These are phyloP conservation scores for Xanthorhoe spadicearia DNA, from an alignment of 2,888 invertebrate species.

Conservation along the genomic window DNA sequence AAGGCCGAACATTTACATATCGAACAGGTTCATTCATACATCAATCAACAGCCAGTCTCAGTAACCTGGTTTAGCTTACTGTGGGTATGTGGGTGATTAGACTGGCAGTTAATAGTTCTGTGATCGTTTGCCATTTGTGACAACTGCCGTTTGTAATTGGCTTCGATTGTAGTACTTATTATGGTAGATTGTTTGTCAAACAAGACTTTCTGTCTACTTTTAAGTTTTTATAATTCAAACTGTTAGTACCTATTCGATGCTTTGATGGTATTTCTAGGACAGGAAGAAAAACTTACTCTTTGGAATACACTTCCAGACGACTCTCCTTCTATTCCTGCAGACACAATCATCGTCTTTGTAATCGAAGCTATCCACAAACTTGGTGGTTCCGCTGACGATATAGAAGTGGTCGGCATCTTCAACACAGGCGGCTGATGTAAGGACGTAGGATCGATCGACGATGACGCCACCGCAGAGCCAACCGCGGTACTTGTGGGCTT, in stretches of 20 bases:
- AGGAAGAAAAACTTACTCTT: slow-evolving; percentile 66
- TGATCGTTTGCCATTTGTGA: no score
- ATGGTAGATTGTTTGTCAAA: no score
- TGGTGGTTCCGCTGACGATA: slow-evolving; percentile 74
- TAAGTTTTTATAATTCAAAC: no score
- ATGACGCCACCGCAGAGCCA: slow-evolving; percentile 80
- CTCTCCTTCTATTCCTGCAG: slow-evolving; percentile 71
- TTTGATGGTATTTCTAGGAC: not conserved
- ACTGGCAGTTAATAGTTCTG: no score
- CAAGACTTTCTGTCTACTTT: no score
- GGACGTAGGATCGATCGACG: slow-evolving; percentile 67
- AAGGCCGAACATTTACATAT: not conserved
- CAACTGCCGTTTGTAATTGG: no score
- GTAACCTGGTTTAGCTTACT: no score
- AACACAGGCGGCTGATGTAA: slow-evolving; percentile 79
- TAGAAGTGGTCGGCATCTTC: slow-evolving; percentile 80
- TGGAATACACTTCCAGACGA: slow-evolving; percentile 80
- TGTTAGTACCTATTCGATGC: no score
- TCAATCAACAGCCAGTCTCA: no score
- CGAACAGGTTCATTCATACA: no score
- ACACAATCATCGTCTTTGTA: slow-evolving; percentile 72
- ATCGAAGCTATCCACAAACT: slow-evolving; percentile 74
- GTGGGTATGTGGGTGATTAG: no score
- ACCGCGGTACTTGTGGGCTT: slow-evolving; percentile 76
- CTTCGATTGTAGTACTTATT: no score